Evolutionary conservation across 2,888 invertebrate genomes (phyloP).

Genomic region (Acronicta leporina): DNA sequence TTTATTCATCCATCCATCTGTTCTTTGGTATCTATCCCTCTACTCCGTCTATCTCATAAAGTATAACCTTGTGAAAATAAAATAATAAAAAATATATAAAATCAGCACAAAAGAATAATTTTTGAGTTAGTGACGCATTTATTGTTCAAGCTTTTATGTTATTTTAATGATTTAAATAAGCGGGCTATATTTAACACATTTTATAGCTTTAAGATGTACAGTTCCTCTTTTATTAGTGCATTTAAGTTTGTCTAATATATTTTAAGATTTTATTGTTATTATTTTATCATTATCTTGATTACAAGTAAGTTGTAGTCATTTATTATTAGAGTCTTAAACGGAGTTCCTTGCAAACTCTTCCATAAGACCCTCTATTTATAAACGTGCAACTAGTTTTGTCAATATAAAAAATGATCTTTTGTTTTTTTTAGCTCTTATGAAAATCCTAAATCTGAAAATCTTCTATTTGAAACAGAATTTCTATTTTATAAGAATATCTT

Average conservation of each 20-base stretch:
- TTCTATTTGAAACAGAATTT: background rate
- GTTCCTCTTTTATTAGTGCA: slow-evolving; percentile 22
- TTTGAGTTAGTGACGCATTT: slow-evolving; percentile 23
- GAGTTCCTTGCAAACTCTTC: no score
- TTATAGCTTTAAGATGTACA: slow-evolving; percentile 32
- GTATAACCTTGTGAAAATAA: no score
- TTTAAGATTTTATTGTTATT: slow-evolving; percentile 3
- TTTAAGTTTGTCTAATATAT: slow-evolving; percentile 8
- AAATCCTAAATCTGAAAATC: background rate
- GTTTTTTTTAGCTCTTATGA: background rate
- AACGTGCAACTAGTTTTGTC: no score
- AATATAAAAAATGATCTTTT: no score
- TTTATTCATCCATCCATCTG: no score
- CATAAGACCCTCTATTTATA: no score
- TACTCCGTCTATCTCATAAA: no score
- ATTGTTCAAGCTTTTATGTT: slow-evolving; percentile 37
- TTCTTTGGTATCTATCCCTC: no score
- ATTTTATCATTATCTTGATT: background rate
- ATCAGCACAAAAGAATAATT: slow-evolving; percentile 13
- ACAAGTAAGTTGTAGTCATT: no score
- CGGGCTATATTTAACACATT: slow-evolving; percentile 24
- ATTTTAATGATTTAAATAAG: slow-evolving; percentile 28
- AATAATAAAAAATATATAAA: background rate
- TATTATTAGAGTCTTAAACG: no score
- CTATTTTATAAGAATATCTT: background rate